Percentiles rank a stretch among this genome's conserved stretches.
Evolutionary conservation across 92 coral and sea anemone species (phyloP).

Genomic region (Diadumene lineata): DNA sequence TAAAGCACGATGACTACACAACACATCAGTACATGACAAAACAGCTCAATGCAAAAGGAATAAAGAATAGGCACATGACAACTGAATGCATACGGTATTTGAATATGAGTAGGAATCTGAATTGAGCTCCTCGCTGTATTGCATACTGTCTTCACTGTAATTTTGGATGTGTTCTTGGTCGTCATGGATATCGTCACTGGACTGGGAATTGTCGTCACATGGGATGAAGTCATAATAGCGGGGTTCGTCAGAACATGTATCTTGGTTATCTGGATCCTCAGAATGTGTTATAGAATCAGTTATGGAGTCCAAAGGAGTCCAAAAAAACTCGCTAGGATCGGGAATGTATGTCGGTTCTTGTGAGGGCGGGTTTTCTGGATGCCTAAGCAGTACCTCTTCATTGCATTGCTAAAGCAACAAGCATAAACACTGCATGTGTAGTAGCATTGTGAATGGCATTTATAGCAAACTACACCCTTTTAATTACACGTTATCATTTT

Average conservation of each 20-base stretch:
- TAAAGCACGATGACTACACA: no score
- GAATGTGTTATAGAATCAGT: constrained; percentile 3
- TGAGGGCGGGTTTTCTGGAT: constrained; percentile 34
- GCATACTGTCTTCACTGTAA: constrained; percentile 4
- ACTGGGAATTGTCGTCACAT: constrained; percentile 1
- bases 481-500: no score
- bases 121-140: constrained; percentile 27
- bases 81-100: constrained; percentile 23
- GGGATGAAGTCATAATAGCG: not conserved
- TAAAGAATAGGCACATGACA: not conserved
- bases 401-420: constrained; percentile 77
- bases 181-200: no score
- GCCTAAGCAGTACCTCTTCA: constrained; percentile 29
- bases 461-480: not conserved
- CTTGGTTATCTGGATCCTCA: constrained; percentile 20
- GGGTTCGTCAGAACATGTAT: constrained; percentile 6
- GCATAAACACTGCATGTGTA: constrained; percentile 52
- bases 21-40: no score
- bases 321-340: constrained; percentile 43
- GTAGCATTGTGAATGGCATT: not conserved
- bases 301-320: constrained; percentile 31
- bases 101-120: constrained; percentile 22
- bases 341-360: constrained; percentile 56
- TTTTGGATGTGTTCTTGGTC: constrained; percentile 16
- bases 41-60: no score